Base-by-base conservation (phyloP, 2,113 vertebrate species). In the Tyrannus savana region DNA sequence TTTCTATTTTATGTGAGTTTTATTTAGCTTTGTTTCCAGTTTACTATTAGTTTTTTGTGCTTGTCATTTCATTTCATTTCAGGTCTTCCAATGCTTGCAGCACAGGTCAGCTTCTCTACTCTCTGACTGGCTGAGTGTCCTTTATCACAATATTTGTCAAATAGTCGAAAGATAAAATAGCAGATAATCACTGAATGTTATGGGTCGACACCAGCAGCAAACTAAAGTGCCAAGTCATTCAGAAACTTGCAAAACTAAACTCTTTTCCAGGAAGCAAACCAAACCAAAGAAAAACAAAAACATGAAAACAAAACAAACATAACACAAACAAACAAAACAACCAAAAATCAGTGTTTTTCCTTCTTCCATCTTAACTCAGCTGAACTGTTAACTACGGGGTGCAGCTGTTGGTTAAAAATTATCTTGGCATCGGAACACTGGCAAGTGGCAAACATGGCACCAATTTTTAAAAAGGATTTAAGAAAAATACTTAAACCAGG, bases 121-220 rank as follows among this genome's bases (percentile, higher is more conserved):
- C 17, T 68, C 27, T 56, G 23, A 30, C 52, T 71, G 64, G 23
- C 62, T 2, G 0, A 95, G 31, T 41, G 50, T 89, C n/a, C 80
- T 94, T 91, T 82, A 87, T 75, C 73, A 56, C 14, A 71, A 1
- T 89, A 84, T 84, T 92, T 94, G 81, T 82, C 81, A 95, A 94
- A 89, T 2, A 73, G 58, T 41, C 33, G 64, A 92, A 87, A 72
- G 74, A 94, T 49, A 82, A 95, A 69, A 66, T 59, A 91, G 60
- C 69, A 93, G 87, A 95, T 93, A 95, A 95, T 84, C 69, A 92
- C 83, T 88, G 90, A 92, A 95, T 84, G 74, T 42, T 95, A 89
- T 0, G 6, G 9, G 42, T 47, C 92, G 73, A 78, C 84, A 94
- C 86, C 63, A 93, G 30, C 84, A 89, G 68, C 39, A 89, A 71